phyloP scores from a whole-genome alignment of 2,888 invertebrate genomes.

The Oxyscelio sp. region DNA sequence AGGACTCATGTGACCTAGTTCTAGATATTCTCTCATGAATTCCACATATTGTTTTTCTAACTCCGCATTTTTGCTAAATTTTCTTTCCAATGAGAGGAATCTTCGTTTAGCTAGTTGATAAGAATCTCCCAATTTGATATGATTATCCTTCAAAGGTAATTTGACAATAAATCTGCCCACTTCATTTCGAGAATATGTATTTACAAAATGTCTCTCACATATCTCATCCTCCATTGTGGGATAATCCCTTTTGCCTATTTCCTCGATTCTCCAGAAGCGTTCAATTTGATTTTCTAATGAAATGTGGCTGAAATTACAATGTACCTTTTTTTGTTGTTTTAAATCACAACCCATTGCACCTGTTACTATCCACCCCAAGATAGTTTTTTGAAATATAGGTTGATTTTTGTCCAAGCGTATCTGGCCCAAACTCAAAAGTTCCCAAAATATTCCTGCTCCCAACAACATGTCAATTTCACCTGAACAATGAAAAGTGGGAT shows the following conservation, averaged over 20 bases:
- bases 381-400: conserved; percentile 38
- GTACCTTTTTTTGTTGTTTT: neutral
- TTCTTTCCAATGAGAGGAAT: too few relatives aligned
- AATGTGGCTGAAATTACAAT: neutral
- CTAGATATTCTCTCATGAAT: too few relatives aligned
- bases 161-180: conserved; percentile 67
- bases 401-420: conserved; percentile 19
- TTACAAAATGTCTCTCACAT: conserved; percentile 56
- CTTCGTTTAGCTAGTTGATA: too few relatives aligned
- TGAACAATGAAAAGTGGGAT: neutral
- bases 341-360: conserved; percentile 18
- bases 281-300: conserved; percentile 10
- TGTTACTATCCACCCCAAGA: conserved; percentile 76
- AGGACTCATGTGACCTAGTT: too few relatives aligned
- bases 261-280: conserved; percentile 46
- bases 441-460: neutral
- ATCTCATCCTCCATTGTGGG: conserved; percentile 22
- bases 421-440: conserved; percentile 52
- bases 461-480: conserved; percentile 4
- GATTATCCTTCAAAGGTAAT: conserved; percentile 73
- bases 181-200: conserved; percentile 7
- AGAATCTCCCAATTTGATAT: neutral
- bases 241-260: neutral
- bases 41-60: too few relatives aligned
- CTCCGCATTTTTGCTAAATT: too few relatives aligned